These are phyloP conservation scores for Pelecanus crispus DNA, from an alignment of 2,113 vertebrate species.

Conservation along the genomic window DNA sequence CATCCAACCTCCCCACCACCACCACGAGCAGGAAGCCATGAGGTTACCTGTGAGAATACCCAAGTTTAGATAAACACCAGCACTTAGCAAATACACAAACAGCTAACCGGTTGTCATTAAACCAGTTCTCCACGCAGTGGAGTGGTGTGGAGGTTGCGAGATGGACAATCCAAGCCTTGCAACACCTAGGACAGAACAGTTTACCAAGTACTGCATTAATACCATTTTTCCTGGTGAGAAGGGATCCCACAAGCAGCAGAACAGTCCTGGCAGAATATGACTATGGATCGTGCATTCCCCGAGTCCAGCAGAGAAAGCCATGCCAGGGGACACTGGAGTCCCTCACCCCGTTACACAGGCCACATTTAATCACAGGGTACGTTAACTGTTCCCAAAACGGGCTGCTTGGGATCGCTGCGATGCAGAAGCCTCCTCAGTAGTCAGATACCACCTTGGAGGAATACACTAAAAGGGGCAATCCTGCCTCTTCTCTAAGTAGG, in stretches of 20 bases:
- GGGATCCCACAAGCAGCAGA: not conserved
- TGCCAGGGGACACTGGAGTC: not conserved
- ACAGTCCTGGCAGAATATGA: not conserved
- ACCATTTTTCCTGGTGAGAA: not conserved
- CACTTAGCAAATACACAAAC: not conserved
- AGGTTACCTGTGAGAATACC: not conserved
- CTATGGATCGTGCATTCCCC: not conserved
- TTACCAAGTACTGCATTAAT: not conserved
- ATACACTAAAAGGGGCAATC: not conserved
- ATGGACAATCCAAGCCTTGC: not conserved
- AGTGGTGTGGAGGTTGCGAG: not conserved
- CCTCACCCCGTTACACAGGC: not conserved
- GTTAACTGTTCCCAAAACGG: not conserved
- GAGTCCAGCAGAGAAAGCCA: not conserved
- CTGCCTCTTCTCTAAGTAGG: not conserved
- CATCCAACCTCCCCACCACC: not conserved
- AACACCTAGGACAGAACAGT: not conserved
- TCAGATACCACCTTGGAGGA: not conserved
- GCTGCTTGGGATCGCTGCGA: not conserved
- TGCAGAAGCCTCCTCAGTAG: not conserved
- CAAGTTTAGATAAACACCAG: not conserved
- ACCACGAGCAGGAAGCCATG: not conserved
- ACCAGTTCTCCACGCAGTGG: not conserved
- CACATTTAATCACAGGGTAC: not conserved
- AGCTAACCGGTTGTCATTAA: not conserved